phyloP scores from a whole-genome alignment of 2,113 vertebrate genomes.

The Parotia lawesii region DNA sequence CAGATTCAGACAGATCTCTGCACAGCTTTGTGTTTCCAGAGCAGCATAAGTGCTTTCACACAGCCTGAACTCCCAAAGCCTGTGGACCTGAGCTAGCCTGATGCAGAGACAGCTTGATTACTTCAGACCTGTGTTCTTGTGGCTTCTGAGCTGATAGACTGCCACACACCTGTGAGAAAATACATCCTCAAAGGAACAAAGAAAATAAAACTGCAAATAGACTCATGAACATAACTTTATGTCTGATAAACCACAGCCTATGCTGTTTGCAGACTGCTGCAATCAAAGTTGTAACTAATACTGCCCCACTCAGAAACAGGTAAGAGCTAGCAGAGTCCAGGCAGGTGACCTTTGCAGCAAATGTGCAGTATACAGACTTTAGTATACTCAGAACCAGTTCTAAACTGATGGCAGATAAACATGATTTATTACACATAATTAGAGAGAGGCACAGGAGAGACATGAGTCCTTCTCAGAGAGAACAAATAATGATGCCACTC shows the following conservation, averaged over 20 bases:
- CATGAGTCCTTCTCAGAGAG: background rate
- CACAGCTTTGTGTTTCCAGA: background rate
- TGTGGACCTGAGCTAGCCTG: background rate
- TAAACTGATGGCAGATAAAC: background rate
- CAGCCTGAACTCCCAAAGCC: background rate
- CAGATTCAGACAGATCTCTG: background rate
- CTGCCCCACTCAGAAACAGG: background rate
- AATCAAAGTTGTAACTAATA: background rate
- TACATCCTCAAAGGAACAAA: background rate
- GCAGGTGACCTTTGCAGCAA: background rate
- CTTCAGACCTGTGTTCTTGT: background rate
- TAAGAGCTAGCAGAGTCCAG: background rate
- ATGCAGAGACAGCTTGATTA: background rate
- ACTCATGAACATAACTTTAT: background rate
- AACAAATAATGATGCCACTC: background rate
- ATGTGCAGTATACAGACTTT: background rate
- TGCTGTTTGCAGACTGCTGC: background rate
- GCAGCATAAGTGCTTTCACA: accelerated
- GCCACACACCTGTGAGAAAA: background rate
- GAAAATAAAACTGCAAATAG: background rate
- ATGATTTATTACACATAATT: background rate
- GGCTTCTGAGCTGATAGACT: background rate
- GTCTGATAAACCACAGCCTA: background rate
- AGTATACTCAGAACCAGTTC: background rate
- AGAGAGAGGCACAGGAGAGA: background rate